Conservation (phyloP, 1,140 invertebrate genomes). For the Anoplolepis gracilipes region DNA sequence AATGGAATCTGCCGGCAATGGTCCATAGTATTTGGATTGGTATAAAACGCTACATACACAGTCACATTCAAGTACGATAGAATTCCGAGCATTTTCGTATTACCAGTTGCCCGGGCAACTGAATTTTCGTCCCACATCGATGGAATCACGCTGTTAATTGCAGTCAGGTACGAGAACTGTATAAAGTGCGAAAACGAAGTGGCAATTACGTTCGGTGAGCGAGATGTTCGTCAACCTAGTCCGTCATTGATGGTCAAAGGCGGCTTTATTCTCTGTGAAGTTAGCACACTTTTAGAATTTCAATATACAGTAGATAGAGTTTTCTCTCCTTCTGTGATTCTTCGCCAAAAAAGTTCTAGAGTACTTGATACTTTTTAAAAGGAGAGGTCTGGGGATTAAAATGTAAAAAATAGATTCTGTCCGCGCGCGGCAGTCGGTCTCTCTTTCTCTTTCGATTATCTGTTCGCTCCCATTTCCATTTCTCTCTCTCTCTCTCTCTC, state of each 20-base stretch:
- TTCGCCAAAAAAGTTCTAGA: not conserved
- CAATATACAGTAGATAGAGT: not conserved
- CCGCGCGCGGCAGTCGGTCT: not conserved
- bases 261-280: not conserved
- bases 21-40: not conserved
- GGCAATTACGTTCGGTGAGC: slow-evolving; percentile 51
- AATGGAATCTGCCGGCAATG: slow-evolving; percentile 7
- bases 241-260: slow-evolving; percentile 21
- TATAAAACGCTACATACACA: not conserved
- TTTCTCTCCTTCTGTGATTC: not conserved
- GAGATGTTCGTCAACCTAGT: slow-evolving; percentile 29
- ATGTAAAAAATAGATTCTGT: not conserved
- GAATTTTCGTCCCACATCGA: slow-evolving; percentile 35
- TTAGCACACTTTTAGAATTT: slow-evolving; percentile 20
- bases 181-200: slow-evolving; percentile 62
- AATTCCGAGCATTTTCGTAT: slow-evolving; percentile 26
- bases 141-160: slow-evolving; percentile 60
- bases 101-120: slow-evolving; percentile 10
- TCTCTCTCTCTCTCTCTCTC: no score
- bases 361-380: not conserved
- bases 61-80: slow-evolving; percentile 13
- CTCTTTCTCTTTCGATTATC: not conserved
- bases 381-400: not conserved
- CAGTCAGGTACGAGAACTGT: slow-evolving; percentile 41
- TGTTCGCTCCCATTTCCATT: not conserved